These are phyloP conservation scores for Phalacrocorax carbo DNA, from an alignment of 2,113 vertebrate genomes.

Conservation along the genomic window DNA sequence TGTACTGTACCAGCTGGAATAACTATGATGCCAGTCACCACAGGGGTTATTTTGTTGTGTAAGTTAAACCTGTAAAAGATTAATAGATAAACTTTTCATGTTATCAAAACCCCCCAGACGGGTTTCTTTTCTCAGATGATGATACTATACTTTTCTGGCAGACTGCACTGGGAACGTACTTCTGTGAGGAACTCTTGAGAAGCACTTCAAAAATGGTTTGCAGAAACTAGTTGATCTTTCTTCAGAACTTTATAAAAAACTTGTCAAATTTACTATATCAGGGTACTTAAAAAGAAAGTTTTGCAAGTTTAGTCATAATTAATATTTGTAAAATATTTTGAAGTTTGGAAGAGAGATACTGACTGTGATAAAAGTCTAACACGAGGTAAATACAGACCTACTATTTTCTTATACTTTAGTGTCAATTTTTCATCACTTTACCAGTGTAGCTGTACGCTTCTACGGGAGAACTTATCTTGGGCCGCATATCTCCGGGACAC, in stretches of 20 bases:
- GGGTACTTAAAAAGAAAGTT: background rate
- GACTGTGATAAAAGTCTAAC: background rate
- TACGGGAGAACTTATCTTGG: too few species aligned
- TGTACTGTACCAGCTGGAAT: background rate
- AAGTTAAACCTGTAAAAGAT: background rate
- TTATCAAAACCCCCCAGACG: background rate
- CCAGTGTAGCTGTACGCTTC: too few species aligned
- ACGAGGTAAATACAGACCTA: background rate
- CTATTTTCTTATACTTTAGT: background rate
- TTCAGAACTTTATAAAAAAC: background rate
- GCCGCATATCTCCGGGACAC: too few species aligned
- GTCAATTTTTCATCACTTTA: background rate
- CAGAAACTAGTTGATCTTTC: background rate
- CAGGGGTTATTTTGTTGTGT: background rate
- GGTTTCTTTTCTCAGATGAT: background rate
- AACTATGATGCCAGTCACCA: background rate
- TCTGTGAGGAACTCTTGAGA: background rate
- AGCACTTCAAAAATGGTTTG: background rate
- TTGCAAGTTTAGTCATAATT: background rate
- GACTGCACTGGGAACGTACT: background rate
- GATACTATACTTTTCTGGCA: background rate
- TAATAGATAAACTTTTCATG: background rate
- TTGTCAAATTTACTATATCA: background rate
- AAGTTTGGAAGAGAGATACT: background rate
- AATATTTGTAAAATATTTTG: background rate